These are phyloP conservation scores for Epinephelus fuscoguttatus DNA, from an alignment of 2,113 vertebrate genomes.

Conservation along the genomic window DNA sequence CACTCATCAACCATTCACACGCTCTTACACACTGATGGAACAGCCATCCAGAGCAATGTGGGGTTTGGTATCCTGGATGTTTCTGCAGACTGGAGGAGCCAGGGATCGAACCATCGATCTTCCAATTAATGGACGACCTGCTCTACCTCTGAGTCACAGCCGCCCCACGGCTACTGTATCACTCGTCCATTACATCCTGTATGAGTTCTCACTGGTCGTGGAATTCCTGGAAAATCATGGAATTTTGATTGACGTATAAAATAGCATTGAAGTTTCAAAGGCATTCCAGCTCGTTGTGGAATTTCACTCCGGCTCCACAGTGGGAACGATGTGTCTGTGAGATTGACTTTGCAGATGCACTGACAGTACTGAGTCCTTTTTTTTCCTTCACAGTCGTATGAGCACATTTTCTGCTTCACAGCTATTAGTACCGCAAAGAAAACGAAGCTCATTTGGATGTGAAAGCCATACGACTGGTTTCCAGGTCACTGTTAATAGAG, in stretches of 20 bases:
- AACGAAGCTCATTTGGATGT: constrained; percentile 41
- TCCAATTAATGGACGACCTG: too few relatives aligned
- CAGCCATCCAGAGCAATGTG: too few relatives aligned
- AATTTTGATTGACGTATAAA: not conserved
- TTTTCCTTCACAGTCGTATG: not conserved
- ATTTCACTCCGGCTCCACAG: not conserved
- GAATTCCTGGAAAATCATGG: not conserved
- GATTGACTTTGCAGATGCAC: constrained; percentile 33
- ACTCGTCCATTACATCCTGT: not conserved
- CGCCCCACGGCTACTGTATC: too few relatives aligned
- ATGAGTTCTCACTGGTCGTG: not conserved
- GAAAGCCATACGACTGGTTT: constrained; percentile 27
- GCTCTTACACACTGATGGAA: too few relatives aligned
- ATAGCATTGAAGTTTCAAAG: too few relatives aligned
- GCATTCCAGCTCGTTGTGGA: too few relatives aligned
- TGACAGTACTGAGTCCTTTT: not conserved
- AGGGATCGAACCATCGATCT: too few relatives aligned
- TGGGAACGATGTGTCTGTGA: not conserved
- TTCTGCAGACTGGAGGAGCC: too few relatives aligned
- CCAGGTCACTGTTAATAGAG: constrained; percentile 57
- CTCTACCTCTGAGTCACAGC: too few relatives aligned
- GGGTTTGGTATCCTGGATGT: too few relatives aligned
- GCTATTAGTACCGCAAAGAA: constrained; percentile 34
- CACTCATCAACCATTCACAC: too few relatives aligned
- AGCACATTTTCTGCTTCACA: constrained; percentile 33